Evolutionary conservation across 2,113 vertebrate genomes (phyloP), one percentile per base, ranked within the genome.

Genomic region (Nerophis lumbriciformis): DNA sequence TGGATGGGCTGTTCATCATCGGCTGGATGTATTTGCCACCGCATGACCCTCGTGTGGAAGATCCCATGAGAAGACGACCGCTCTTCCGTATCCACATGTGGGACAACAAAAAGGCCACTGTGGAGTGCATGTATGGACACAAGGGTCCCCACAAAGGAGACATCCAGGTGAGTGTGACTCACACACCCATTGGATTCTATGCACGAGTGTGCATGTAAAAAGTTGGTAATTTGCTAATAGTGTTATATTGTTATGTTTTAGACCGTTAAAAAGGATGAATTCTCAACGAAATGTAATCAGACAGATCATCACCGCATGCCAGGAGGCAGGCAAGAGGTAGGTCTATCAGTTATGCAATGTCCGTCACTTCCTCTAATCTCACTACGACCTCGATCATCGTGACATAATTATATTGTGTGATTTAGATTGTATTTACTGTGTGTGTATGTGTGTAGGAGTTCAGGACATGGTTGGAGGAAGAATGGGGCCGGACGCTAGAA

Each of bases 1-100:
- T 98, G 9, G 97, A 99, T 0, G 97, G 97, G 19, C 78, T 96
- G 6, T 97, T 95, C 79, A 97, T 99, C 78, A 93, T 98, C 0
- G 97, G 97, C 48, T 99, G 97, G 97, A 99, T 99, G 97, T 98
- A 97, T 82, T 77, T 99, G 70, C 95, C 97, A 0, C 97, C 97
- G 65, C 97, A 98, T 0, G 97, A 99, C 75, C 97, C 97, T 4
- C 94, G 95, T 0, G 97, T 99, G 57, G 94, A 97, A 4, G 95
- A 98, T 78, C 93, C 95, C 0, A 98, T 99, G 96, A 90, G 97
- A 3, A 93, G 94, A 78, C 93, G 97, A 13, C 97, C 97, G 1
- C 91, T 98, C 36, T 99, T 99, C 78, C 92, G 95, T 62, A 93
- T 98, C 65, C 94, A 96, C 61, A 84, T 98, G 65, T 94, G 90